Percentiles rank a stretch among this genome's conserved stretches.
phyloP scores from a whole-genome alignment of 1,140 invertebrate genomes.

The Sinonovacula constricta region DNA sequence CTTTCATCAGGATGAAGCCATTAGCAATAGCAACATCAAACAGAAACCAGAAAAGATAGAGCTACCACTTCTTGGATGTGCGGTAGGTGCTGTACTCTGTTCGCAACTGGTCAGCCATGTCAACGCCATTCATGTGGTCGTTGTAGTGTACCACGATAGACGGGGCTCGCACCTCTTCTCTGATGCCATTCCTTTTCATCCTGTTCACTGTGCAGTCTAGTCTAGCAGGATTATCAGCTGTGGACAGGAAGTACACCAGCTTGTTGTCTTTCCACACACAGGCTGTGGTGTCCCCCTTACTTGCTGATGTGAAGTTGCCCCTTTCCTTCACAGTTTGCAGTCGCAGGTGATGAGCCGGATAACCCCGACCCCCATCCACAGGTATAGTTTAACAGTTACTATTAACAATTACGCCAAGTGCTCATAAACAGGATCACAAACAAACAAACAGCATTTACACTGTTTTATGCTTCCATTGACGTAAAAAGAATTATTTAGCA shows the following conservation, averaged over 20 bases:
- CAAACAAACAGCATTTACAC: too few species aligned
- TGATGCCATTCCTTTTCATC: background rate
- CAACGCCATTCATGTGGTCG: slow-evolving; percentile 24
- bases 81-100: slow-evolving; percentile 25
- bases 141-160: background rate
- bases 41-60: slow-evolving; percentile 46
- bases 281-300: background rate
- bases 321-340: background rate
- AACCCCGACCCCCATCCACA: too few species aligned
- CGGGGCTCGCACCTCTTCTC: too few species aligned
- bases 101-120: slow-evolving; percentile 36
- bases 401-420: too few species aligned
- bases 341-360: background rate
- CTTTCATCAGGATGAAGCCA: too few species aligned
- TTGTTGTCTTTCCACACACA: slow-evolving; percentile 24
- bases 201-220: background rate
- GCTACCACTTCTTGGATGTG: slow-evolving; percentile 40
- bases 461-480: too few species aligned
- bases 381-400: too few species aligned
- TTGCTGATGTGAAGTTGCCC: background rate
- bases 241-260: background rate
- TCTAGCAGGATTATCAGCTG: slow-evolving; percentile 9
- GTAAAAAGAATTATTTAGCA: too few species aligned
- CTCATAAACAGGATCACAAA: too few species aligned
- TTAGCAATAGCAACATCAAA: slow-evolving; percentile 37